Evolutionary conservation across 1,140 invertebrate species (phyloP).

Genomic region (Chelonus insularis): DNA sequence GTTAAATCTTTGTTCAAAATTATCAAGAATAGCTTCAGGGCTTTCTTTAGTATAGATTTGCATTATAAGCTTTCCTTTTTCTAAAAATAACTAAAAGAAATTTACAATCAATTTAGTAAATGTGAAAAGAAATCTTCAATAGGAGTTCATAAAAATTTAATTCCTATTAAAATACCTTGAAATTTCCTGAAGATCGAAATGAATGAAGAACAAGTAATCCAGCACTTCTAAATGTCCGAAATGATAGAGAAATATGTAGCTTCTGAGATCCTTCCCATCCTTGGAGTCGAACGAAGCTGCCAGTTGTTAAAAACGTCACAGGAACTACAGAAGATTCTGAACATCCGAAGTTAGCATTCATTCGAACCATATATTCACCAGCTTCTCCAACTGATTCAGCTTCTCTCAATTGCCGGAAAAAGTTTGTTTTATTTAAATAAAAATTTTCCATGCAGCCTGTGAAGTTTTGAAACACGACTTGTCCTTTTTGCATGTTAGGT

Average conservation of each 20-base stretch:
- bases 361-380: constrained; percentile 70
- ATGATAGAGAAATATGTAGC: constrained; percentile 85
- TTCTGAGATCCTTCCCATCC: constrained; percentile 76
- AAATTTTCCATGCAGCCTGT: constrained; percentile 96
- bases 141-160: too few relatives aligned
- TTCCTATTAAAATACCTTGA: constrained; percentile 70
- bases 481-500: constrained; percentile 81
- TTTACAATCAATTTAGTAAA: too few relatives aligned
- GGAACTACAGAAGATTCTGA: constrained; percentile 81
- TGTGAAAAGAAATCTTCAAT: too few relatives aligned
- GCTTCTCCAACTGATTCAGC: constrained; percentile 67
- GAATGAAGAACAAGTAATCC: constrained; percentile 86
- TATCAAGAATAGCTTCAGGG: constrained; percentile 73
- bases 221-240: constrained; percentile 87
- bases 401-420: constrained; percentile 79
- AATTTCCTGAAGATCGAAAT: constrained; percentile 77
- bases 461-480: constrained; percentile 87
- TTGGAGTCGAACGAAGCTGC: constrained; percentile 76
- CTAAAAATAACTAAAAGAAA: constrained; percentile 70
- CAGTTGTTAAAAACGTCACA: constrained; percentile 82
- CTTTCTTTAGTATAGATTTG: constrained; percentile 71
- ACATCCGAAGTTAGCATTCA: constrained; percentile 75
- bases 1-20: constrained; percentile 82
- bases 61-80: constrained; percentile 81
- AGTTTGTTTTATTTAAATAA: constrained; percentile 87